A percentile compares a stretch with the other conserved stretches of the same genome.
Evolutionary conservation across 2,113 vertebrate species (phyloP).

Genomic region (Fulmarus glacialis): DNA sequence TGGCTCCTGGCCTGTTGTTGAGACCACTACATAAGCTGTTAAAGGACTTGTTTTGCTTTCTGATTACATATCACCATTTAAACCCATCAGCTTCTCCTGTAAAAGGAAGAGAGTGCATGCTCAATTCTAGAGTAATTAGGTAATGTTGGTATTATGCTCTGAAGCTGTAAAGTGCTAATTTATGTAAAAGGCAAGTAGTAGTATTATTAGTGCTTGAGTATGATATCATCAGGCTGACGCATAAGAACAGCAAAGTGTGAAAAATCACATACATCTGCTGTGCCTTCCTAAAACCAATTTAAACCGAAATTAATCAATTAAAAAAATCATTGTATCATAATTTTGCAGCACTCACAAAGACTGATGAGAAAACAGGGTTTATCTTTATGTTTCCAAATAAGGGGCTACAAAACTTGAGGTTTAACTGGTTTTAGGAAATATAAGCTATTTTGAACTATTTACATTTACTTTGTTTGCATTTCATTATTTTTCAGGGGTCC

Average conservation of each 20-base stretch:
- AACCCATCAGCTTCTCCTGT: constrained; percentile 41
- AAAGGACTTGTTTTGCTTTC: constrained; percentile 47
- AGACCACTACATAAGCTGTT: constrained; percentile 16
- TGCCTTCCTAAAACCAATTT: not conserved
- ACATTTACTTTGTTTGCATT: not conserved
- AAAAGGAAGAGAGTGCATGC: constrained; percentile 38
- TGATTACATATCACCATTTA: constrained; percentile 34
- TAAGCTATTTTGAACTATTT: not conserved
- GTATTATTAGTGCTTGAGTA: constrained; percentile 41
- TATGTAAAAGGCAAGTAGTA: constrained; percentile 44
- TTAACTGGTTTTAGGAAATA: not conserved
- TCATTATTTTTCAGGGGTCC: not conserved
- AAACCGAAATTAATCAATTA: not conserved
- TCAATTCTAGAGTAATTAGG: constrained; percentile 53
- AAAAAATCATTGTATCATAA: not conserved
- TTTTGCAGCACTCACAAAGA: not conserved
- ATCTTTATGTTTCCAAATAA: not conserved
- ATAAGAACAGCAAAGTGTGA: constrained; percentile 27
- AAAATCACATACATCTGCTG: constrained; percentile 32
- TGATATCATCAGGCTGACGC: constrained; percentile 45
- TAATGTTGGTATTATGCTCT: constrained; percentile 46
- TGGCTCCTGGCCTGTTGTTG: constrained; percentile 6
- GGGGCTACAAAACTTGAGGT: not conserved
- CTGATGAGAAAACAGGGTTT: not conserved
- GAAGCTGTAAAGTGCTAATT: constrained; percentile 64